phyloP scores from a whole-genome alignment of 1,140 invertebrate genomes.

The Papilio dardanus region DNA sequence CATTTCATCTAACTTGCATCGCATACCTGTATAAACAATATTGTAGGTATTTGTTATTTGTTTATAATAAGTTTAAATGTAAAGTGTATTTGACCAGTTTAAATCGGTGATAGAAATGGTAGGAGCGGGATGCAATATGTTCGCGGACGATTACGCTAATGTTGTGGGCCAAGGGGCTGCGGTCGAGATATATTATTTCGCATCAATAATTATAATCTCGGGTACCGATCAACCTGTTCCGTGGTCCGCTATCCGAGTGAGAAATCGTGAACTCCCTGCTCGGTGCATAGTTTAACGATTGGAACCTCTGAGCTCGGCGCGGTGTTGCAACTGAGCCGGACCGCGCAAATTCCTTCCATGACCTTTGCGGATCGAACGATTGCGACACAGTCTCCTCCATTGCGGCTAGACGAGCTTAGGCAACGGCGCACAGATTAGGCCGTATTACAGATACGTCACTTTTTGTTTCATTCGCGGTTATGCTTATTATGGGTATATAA shows the following conservation, averaged over 20 bases:
- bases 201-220: slow-evolving; percentile 39
- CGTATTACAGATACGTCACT: slow-evolving; percentile 57
- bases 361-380: slow-evolving; percentile 79
- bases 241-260: slow-evolving; percentile 41
- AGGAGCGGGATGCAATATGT: neutral
- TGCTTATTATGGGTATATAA: neutral
- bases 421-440: slow-evolving; percentile 72
- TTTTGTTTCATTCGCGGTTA: neutral
- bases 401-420: slow-evolving; percentile 75
- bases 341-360: slow-evolving; percentile 79
- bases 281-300: slow-evolving; percentile 45
- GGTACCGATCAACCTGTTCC: slow-evolving; percentile 35
- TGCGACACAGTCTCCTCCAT: slow-evolving; percentile 73
- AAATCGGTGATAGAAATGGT: neutral
- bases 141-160: slow-evolving; percentile 7
- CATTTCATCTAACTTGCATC: neutral
- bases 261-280: slow-evolving; percentile 58
- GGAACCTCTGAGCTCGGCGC: slow-evolving; percentile 64
- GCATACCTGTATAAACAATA: neutral
- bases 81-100: neutral
- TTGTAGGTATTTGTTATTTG: neutral
- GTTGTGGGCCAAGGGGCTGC: slow-evolving; percentile 4
- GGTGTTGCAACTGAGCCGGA: slow-evolving; percentile 74
- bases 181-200: slow-evolving; percentile 35
- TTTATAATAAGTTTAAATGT: neutral